Conservation (phyloP, 2,888 invertebrate genomes). For the Lymantria dispar region DNA sequence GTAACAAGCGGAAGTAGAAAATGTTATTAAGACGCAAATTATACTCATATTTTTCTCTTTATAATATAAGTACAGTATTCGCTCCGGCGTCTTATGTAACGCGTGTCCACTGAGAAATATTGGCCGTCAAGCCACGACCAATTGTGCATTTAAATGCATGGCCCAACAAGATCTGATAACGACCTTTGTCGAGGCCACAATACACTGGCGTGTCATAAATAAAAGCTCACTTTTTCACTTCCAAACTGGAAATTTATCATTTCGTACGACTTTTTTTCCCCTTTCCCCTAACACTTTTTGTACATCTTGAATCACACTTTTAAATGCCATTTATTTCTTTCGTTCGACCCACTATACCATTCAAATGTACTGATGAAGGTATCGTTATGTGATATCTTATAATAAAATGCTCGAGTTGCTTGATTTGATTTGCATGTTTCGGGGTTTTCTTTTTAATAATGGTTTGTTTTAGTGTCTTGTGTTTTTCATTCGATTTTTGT, state of each 20-base stretch:
- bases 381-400: conserved; percentile 71
- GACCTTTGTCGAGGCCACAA: conserved; percentile 55
- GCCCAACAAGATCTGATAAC: conserved; percentile 70
- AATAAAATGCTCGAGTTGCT: conserved; percentile 70
- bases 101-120: conserved; percentile 32
- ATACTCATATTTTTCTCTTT: neutral
- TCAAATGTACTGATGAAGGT: conserved; percentile 69
- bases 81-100: conserved; percentile 11
- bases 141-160: conserved; percentile 58
- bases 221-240: conserved; percentile 74
- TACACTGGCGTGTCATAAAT: conserved; percentile 72
- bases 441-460: conserved; percentile 42
- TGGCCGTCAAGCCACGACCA: conserved; percentile 52
- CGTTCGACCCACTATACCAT: conserved; percentile 66
- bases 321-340: conserved; percentile 75
- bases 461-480: conserved; percentile 25
- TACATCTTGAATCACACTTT: conserved; percentile 80
- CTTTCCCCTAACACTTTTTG: conserved; percentile 64
- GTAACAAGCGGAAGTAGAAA: conserved; percentile 3
- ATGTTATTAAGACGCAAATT: neutral
- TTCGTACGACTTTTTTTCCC: conserved; percentile 67
- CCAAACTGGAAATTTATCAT: conserved; percentile 75
- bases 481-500: too few relatives aligned
- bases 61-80: conserved; percentile 6
- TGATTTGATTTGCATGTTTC: conserved; percentile 65